A percentile compares a stretch with the other conserved stretches of the same genome.
These are phyloP conservation scores for Vulpes lagopus DNA, from an alignment of 2,113 vertebrate genomes.

Conservation along the genomic window DNA sequence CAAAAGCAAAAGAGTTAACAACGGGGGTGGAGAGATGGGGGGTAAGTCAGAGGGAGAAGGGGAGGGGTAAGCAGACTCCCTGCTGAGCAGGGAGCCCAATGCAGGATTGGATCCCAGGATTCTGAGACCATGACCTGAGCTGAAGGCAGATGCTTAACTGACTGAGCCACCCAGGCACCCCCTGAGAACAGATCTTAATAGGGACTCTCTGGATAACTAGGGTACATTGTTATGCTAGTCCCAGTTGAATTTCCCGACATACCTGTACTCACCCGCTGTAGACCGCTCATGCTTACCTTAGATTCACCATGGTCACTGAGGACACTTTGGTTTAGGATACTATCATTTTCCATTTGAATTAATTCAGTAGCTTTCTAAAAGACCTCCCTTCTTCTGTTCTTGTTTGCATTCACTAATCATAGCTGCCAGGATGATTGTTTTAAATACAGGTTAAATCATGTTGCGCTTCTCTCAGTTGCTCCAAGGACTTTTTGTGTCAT, in stretches of 20 bases:
- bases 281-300: background rate
- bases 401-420: background rate
- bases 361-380: constrained; percentile 1
- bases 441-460: background rate
- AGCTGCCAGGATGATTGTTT: background rate
- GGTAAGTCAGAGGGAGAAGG: no score
- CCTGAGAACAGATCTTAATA: background rate
- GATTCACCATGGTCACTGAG: background rate
- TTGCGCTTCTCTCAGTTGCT: background rate
- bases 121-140: no score
- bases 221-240: background rate
- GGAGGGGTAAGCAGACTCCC: no score
- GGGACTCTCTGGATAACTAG: background rate
- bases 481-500: background rate
- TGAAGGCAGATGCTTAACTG: no score
- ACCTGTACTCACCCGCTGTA: background rate
- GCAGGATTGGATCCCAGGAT: no score
- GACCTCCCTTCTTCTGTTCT: background rate
- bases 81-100: no score
- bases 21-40: no score
- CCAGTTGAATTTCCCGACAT: background rate
- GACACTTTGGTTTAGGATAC: background rate
- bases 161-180: no score
- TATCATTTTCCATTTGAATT: background rate
- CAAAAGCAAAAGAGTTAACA: no score